Evolutionary conservation across 2,113 vertebrate species (phyloP).

Genomic region (Semnornis frantzii): DNA sequence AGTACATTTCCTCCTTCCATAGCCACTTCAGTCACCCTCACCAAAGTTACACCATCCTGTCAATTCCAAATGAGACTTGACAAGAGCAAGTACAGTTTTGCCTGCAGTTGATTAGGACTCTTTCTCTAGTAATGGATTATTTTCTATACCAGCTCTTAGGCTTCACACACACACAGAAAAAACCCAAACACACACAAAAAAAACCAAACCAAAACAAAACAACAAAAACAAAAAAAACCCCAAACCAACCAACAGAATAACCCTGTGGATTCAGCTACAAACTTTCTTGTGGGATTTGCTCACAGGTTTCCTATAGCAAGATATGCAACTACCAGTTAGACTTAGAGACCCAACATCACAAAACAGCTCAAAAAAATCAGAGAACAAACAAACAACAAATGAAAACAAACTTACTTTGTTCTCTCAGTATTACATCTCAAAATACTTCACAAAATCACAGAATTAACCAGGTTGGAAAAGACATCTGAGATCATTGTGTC

Average conservation of each 20-base stretch:
- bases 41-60: rapidly evolving
- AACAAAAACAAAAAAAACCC: no score
- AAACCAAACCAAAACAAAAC: background rate
- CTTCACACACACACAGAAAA: background rate
- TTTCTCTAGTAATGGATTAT: background rate
- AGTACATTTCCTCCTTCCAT: background rate
- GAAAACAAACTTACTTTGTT: background rate
- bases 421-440: background rate
- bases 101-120: background rate
- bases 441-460: background rate
- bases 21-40: background rate
- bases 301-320: background rate
- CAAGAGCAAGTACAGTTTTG: background rate
- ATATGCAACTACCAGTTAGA: background rate
- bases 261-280: background rate
- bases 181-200: no score
- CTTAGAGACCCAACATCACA: background rate
- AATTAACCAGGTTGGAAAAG: no score
- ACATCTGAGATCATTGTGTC: no score
- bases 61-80: background rate
- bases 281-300: background rate
- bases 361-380: background rate
- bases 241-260: background rate
- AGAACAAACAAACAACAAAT: background rate
- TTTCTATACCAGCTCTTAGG: background rate